Conservation (phyloP, 2,888 invertebrate species). For the Ophraella communa region DNA sequence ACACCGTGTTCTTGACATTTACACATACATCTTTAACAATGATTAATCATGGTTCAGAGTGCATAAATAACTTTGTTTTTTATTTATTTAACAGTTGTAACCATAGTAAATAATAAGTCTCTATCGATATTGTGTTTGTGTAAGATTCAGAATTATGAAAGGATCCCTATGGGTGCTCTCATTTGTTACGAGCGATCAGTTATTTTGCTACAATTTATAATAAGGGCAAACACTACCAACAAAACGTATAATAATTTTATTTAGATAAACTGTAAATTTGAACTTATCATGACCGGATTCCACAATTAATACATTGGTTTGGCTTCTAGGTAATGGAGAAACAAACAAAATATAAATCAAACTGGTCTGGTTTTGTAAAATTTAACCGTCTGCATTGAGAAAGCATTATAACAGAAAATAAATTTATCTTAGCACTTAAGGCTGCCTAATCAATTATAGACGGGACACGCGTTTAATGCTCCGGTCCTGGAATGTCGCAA, state of each 20-base stretch:
- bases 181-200: neutral
- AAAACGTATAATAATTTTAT: too few species aligned
- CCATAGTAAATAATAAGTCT: conserved; percentile 19
- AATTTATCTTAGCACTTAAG: neutral
- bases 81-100: conserved; percentile 22
- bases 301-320: neutral
- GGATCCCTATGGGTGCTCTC: conserved; percentile 1
- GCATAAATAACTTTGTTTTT: conserved; percentile 33
- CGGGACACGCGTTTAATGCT: neutral
- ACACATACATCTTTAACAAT: conserved; percentile 34
- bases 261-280: too few species aligned
- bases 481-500: conserved; percentile 1
- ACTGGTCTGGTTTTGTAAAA: neutral
- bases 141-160: conserved; percentile 9
- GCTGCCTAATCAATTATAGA: neutral
- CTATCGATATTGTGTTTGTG: conserved; percentile 13
- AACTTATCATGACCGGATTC: too few species aligned
- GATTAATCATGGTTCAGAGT: conserved; percentile 30
- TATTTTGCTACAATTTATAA: neutral
- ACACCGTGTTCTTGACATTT: conserved; percentile 36
- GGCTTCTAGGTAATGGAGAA: neutral
- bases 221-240: too few species aligned
- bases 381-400: neutral
- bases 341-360: neutral
- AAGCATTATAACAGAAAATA: neutral